Evolutionary conservation across 1,140 invertebrate genomes (phyloP), one percentile per base, ranked within the genome.

Genomic region (Mycetomoellerius zeteki): DNA sequence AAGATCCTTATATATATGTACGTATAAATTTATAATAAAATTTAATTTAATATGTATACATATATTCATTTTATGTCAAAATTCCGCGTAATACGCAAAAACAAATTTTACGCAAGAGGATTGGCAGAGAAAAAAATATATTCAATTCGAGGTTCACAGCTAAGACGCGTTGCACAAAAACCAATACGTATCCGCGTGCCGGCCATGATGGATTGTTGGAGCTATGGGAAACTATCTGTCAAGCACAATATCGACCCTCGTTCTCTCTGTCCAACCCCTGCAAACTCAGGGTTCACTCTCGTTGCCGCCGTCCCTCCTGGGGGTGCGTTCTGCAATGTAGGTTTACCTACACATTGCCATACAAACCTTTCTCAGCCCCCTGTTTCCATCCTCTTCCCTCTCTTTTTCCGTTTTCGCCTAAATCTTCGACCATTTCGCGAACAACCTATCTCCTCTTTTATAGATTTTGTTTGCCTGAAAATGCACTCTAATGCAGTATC

Each of bases 151-250:
- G 85, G 89, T 94, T 93, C 91, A 93, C 91, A 92, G 92, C 89
- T 92, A 94, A 94, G 93, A 94, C 90, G 91, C 86, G 86, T 90
- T 90, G 90, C 89, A 92, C 93, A 94, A 94, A 95, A 95, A 94
- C 93, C 92, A 95, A 94, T 93, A 94, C 93, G 92, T 94, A 93
- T 95, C 92, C 92, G 90, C 91, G 91, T 93, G 93, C 93, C 93
- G 91, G 93, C 94, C 94, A 95, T 95, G 95, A 95, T 95, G 92
- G 92, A 95, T 95, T 94, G 91, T 92, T 76, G 90, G 91, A 94
- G 94, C 94, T 94, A 95, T 95, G 94, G 94, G 94, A 95, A 95
- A 95, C 94, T 95, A 95, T 95, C 94, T 95, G 94, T 95, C 95
- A 95, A 95, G 95, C 85, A 94, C 93, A 94, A 95, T 95, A 95